Evolutionary conservation across 2,888 invertebrate species (phyloP), one percentile per base, ranked within the genome.

Genomic region (Melinaea menophilus): DNA sequence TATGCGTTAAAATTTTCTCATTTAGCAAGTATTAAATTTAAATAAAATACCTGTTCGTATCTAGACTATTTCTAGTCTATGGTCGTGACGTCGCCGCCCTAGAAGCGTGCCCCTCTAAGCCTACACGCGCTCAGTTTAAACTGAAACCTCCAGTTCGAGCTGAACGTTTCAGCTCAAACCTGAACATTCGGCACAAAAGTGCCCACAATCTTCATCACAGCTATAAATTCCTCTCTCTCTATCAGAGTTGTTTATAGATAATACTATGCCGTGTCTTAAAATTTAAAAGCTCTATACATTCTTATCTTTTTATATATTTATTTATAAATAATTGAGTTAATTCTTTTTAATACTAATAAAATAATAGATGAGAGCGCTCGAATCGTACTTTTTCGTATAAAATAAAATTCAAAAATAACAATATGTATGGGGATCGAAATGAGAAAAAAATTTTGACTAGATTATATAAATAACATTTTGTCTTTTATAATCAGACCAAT

Each of bases 241-340:
- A 58, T 65, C 79, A 78, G 77, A 80, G 74, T 79, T 80, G 82
- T 76, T 75, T 78, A 79, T 78, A 76, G 82, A 84, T 82, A 84
- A 85, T 86, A 79, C 75, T 83, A 82, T 89, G 88, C 61, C 88
- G 82, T 88, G 83, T 83, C 88, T 87, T 88, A 88, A 75, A 62
- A 80, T 84, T 90, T 90, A 85, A 79, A 90, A 90, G 90, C 90
- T 90, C 91, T 90, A 91, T 90, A 90, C 90, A 90, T 84, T 86
- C 81, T 86, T 88, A 88, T 90, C 88, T 80, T 86, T 82, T 85
- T 86, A 82, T 86, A 84, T 81, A 77, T 83, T 77, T 70, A 64
- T 83, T 82, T 81, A 88, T 88, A 88, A 88, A 90, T 90, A 90
- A 90, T 90, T 90, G 90, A 90, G 90, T 90, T 89, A 84, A 88